Base-by-base conservation (phyloP, 2,888 invertebrate species). In the Melanostoma scalare region DNA sequence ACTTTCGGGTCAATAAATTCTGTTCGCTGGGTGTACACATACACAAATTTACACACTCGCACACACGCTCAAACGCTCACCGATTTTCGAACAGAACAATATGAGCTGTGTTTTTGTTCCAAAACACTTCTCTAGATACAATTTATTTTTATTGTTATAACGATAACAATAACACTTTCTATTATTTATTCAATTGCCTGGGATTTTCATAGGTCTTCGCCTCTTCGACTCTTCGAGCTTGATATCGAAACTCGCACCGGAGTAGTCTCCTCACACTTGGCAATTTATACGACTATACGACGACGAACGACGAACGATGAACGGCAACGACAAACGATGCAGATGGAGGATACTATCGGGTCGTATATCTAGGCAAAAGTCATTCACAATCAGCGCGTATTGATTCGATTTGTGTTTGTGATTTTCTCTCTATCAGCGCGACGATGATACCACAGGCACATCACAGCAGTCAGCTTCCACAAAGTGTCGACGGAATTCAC, bases 101-200 rank as follows among this genome's bases (percentile, higher is more conserved):
- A 50, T 35, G 48, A 42, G 52, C 58, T 20, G 48, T 48, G 36
- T 48, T n/a, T 63, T 50, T 4, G 50, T 58, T 71, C 30, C 36
- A 20, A 63, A 69, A 69, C 20, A 65, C 82, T 72, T 40, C 82
- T 82, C 73, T 78, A 65, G 73, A 82, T 82, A 78, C 67, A 84
- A 79, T 84, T 84, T 84, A 79, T 74, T 84, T 84, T 84, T 84
- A 84, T 79, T 84, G 75, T 84, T 84, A 84, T 84, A 79, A 84
- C 84, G 50, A 79, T 84, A 79, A 84, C 84, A 84, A 79, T 84
- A 79, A 84, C 84, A 84, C 84, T 84, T 84, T 84, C 79, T 84
- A 55, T 84, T 84, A 84, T 84, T 84, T 84, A 84, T 84, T 84
- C 84, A 79, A 84, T 84, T 84, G 84, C 74, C 84, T 67, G 84